phyloP scores from a whole-genome alignment of 2,888 invertebrate species.

The Plebejus anna region DNA sequence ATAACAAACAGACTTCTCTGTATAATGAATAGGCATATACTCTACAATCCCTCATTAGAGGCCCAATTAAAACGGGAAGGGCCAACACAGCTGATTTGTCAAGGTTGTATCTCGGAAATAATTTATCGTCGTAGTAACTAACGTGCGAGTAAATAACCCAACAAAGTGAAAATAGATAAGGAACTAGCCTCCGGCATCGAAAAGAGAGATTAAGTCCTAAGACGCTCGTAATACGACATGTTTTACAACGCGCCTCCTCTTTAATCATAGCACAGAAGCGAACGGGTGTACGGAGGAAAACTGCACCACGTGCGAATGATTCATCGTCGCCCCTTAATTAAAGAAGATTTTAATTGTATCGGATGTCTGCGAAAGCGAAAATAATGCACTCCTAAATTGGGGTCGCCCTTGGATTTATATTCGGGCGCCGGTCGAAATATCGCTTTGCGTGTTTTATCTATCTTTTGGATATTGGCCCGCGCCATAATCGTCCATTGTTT shows the following conservation, averaged over 20 bases:
- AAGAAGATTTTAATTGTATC: slow-evolving; percentile 81
- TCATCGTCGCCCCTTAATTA: slow-evolving; percentile 79
- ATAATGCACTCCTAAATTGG: slow-evolving; percentile 80
- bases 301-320: slow-evolving; percentile 81
- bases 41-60: neutral
- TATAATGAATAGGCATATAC: neutral
- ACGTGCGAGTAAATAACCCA: slow-evolving; percentile 77
- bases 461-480: slow-evolving; percentile 47
- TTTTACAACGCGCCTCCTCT: slow-evolving; percentile 45
- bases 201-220: slow-evolving; percentile 50
- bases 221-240: slow-evolving; percentile 47
- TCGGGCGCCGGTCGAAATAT: slow-evolving; percentile 63
- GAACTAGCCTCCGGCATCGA: slow-evolving; percentile 46
- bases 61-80: neutral
- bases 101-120: slow-evolving; percentile 48
- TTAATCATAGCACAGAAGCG: slow-evolving; percentile 54
- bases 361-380: slow-evolving; percentile 80
- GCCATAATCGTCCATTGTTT: slow-evolving; percentile 40
- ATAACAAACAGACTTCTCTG: neutral
- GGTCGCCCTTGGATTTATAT: slow-evolving; percentile 72
- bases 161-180: slow-evolving; percentile 77
- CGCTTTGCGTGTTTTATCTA: slow-evolving; percentile 65
- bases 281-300: slow-evolving; percentile 73
- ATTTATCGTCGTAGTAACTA: slow-evolving; percentile 72
- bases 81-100: slow-evolving; percentile 14